phyloP scores from a whole-genome alignment of 2,888 invertebrate genomes.

The Scrobipalpa atriplicella region DNA sequence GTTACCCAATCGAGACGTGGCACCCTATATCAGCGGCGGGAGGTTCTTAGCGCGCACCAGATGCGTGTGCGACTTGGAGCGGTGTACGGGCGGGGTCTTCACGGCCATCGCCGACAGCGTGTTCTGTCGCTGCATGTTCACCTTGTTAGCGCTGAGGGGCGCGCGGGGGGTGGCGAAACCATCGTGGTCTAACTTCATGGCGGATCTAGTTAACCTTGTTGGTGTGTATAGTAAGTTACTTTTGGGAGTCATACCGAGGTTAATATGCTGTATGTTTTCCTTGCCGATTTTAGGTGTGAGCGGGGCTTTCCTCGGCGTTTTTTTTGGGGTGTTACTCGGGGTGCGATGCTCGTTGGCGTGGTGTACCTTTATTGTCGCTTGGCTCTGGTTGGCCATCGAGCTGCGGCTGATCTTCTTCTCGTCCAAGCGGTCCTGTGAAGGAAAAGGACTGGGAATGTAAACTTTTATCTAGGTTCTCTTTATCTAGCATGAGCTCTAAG shows the following conservation, averaged over 20 bases:
- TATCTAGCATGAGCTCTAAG: no score
- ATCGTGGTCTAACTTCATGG: conserved; percentile 64
- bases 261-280: conserved; percentile 63
- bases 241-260: conserved; percentile 58
- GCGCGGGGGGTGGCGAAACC: conserved; percentile 73
- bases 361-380: conserved; percentile 43
- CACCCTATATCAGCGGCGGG: conserved; percentile 64
- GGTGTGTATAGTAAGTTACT: conserved; percentile 61
- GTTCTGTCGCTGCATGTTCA: conserved; percentile 62
- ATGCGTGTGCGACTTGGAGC: conserved; percentile 72
- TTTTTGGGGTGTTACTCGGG: conserved; percentile 55
- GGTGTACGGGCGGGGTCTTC: conserved; percentile 46
- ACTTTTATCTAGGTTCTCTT: neutral
- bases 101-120: conserved; percentile 55
- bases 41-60: conserved; percentile 64
- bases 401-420: conserved; percentile 79
- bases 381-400: conserved; percentile 63
- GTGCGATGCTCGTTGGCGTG: conserved; percentile 28
- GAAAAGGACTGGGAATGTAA: conserved; percentile 11
- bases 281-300: conserved; percentile 70
- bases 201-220: conserved; percentile 66
- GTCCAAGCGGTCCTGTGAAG: conserved; percentile 75
- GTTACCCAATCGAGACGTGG: neutral
- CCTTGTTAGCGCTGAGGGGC: conserved; percentile 66
- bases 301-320: conserved; percentile 50